Evolutionary conservation across 2,888 invertebrate species (phyloP).

Genomic region (Caenorhabditis imperialis): DNA sequence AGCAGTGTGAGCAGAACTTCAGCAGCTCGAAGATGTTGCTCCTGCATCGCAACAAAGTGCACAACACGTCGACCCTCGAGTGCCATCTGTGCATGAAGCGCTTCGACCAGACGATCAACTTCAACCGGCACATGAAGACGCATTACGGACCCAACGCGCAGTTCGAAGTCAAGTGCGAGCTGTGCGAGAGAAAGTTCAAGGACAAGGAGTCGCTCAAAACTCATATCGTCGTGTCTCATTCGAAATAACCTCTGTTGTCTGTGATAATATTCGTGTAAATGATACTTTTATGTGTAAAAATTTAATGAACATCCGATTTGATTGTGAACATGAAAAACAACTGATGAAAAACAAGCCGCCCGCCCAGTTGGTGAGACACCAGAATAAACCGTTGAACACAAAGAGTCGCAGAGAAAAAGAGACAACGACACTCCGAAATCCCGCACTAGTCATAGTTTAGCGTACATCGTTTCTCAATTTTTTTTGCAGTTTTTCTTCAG

Average conservation of each 20-base stretch:
- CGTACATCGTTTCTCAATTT: background rate
- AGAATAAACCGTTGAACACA: too few relatives aligned
- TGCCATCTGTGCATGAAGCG: slow-evolving; percentile 46
- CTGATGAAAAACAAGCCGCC: too few relatives aligned
- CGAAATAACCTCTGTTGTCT: background rate
- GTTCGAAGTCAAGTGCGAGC: slow-evolving; percentile 44
- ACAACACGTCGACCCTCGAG: slow-evolving; percentile 40
- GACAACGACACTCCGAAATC: slow-evolving; percentile 31
- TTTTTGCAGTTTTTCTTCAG: slow-evolving; percentile 5
- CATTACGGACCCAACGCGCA: slow-evolving; percentile 51
- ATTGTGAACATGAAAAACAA: too few relatives aligned
- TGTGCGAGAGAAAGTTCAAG: slow-evolving; percentile 53
- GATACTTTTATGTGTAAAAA: background rate
- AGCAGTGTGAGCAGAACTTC: slow-evolving; percentile 48
- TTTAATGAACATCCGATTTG: too few relatives aligned
- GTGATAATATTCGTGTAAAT: slow-evolving; percentile 3
- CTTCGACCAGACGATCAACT: slow-evolving; percentile 36
- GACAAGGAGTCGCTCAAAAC: slow-evolving; percentile 52
- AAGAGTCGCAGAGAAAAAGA: slow-evolving; percentile 8
- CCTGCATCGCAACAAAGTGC: slow-evolving; percentile 41
- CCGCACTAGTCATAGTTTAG: slow-evolving; percentile 16
- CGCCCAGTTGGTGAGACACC: too few relatives aligned
- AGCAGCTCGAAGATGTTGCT: slow-evolving; percentile 51
- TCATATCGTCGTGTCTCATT: slow-evolving; percentile 45
- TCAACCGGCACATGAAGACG: slow-evolving; percentile 54